phyloP scores from a whole-genome alignment of 2,113 vertebrate species.

The Cyanocitta stelleri region DNA sequence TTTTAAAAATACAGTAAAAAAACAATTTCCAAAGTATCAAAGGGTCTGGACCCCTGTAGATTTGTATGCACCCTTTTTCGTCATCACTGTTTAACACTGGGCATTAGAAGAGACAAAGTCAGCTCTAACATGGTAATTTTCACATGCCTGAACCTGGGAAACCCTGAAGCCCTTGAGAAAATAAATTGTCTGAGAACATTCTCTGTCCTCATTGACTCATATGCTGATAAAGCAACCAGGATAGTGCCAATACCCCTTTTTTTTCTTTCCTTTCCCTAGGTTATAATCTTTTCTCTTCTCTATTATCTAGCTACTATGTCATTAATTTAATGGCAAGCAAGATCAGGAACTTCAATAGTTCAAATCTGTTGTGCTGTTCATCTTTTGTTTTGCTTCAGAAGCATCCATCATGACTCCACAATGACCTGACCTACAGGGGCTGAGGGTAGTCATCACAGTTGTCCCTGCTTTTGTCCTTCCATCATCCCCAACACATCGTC shows the following conservation, averaged over 20 bases:
- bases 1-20: not conserved
- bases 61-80: not conserved
- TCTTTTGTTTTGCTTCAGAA: not conserved
- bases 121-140: not conserved
- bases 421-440: rapidly evolving
- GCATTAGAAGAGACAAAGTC: not conserved
- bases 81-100: not conserved
- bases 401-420: not conserved
- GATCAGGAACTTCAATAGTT: not conserved
- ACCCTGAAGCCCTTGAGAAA: not conserved
- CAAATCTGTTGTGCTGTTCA: not conserved
- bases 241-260: not conserved
- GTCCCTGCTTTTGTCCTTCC: not conserved
- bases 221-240: not conserved
- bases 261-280: not conserved
- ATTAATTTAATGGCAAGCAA: not conserved
- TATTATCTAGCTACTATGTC: not conserved
- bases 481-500: not conserved
- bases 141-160: not conserved
- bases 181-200: not conserved
- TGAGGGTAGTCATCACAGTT: not conserved
- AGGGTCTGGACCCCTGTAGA: not conserved
- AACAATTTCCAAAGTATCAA: not conserved
- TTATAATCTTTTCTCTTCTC: not conserved
- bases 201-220: not conserved